phyloP scores from a whole-genome alignment of 2,888 invertebrate genomes.

The Lasioglossum calceatum region DNA sequence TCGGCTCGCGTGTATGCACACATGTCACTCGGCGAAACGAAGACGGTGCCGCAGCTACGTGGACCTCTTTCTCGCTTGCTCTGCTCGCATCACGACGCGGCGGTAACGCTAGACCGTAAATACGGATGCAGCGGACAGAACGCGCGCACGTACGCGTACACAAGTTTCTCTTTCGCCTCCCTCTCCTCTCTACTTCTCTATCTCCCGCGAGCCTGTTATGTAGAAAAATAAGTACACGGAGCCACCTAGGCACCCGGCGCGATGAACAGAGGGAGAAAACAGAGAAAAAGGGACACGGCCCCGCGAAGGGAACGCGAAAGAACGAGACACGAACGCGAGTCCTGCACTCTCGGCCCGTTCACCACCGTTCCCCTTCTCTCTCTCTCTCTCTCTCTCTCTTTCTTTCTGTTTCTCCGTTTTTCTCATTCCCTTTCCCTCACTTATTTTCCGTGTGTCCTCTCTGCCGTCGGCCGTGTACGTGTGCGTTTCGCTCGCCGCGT shows the following conservation, averaged over 20 bases:
- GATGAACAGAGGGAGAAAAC: conserved; percentile 45
- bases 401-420: conserved; percentile 2
- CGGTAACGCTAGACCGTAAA: conserved; percentile 50
- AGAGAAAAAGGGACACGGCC: conserved; percentile 40
- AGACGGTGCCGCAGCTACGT: conserved; percentile 13
- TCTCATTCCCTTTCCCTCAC: conserved; percentile 10
- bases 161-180: conserved; percentile 37
- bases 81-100: neutral
- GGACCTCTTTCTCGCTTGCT: neutral
- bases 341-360: conserved; percentile 69
- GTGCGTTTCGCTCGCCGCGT: conserved; percentile 43
- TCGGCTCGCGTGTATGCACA: conserved; percentile 31
- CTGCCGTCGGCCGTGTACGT: conserved; percentile 33
- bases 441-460: conserved; percentile 42
- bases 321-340: conserved; percentile 47
- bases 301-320: conserved; percentile 35
- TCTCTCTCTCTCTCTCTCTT: conserved; percentile 5
- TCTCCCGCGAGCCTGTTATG: conserved; percentile 64
- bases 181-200: neutral
- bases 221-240: conserved; percentile 75
- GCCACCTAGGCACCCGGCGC: conserved; percentile 68
- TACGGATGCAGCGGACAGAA: conserved; percentile 45
- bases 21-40: neutral
- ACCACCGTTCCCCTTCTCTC: conserved; percentile 56
- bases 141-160: conserved; percentile 33